phyloP scores from a whole-genome alignment of 2,888 invertebrate species.

The Alsophila aescularia region DNA sequence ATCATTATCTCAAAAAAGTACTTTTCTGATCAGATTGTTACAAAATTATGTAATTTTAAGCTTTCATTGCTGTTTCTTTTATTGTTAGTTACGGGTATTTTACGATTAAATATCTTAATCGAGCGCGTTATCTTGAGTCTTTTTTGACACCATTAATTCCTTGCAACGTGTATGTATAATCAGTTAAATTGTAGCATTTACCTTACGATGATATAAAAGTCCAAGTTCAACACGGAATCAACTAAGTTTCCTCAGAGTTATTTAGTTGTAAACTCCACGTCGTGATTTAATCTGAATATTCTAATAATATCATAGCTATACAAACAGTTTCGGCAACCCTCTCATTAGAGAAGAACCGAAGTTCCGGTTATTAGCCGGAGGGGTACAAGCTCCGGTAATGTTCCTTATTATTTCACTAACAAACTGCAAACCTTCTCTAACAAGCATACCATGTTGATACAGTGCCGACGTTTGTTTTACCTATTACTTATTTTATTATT shows the following conservation, averaged over 20 bases:
- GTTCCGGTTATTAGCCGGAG: conserved; percentile 25
- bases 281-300: neutral
- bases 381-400: conserved; percentile 30
- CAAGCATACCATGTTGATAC: conserved; percentile 1
- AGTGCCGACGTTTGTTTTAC: neutral
- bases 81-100: no score
- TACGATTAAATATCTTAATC: no score
- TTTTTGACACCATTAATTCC: no score
- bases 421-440: conserved; percentile 11
- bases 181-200: no score
- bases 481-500: neutral
- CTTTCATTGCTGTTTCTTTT: no score
- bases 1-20: no score
- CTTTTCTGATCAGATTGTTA: no score
- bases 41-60: no score
- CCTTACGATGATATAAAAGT: neutral
- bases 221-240: neutral
- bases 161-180: no score
- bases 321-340: conserved; percentile 5
- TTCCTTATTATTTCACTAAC: conserved; percentile 29
- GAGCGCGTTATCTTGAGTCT: no score
- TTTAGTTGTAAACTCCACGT: neutral
- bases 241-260: neutral
- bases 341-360: conserved; percentile 26
- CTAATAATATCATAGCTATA: conserved; percentile 2